These are phyloP conservation scores for Achatina immaculata DNA, from an alignment of 1,140 invertebrate species.

Conservation along the genomic window DNA sequence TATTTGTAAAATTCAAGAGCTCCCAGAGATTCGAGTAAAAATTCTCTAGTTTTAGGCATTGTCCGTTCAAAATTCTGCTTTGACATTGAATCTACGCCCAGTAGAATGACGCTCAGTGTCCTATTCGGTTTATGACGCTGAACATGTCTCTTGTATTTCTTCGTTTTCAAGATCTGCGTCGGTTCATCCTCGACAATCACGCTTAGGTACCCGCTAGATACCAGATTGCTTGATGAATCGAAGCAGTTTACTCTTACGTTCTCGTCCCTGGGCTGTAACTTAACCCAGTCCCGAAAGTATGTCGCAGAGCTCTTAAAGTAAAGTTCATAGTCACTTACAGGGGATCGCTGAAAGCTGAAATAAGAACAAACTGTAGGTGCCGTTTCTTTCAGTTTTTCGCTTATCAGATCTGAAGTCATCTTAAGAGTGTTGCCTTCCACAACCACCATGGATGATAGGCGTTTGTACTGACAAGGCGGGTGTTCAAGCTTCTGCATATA, in stretches of 20 bases:
- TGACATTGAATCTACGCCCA: slow-evolving; percentile 88
- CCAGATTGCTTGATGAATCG: neutral
- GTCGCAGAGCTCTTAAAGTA: no score
- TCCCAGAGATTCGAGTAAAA: slow-evolving; percentile 66
- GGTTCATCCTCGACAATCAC: neutral
- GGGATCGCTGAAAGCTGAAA: no score
- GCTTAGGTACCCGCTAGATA: neutral
- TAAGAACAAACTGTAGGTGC: no score
- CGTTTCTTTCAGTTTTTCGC: no score
- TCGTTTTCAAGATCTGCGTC: neutral
- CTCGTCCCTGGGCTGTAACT: neutral
- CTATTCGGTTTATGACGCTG: neutral
- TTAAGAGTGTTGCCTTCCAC: no score
- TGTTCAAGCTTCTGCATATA: no score
- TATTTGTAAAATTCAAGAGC: slow-evolving; percentile 47
- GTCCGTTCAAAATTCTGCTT: slow-evolving; percentile 84
- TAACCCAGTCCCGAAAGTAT: neutral
- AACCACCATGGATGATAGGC: no score
- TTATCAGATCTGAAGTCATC: no score
- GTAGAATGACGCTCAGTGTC: slow-evolving; percentile 75
- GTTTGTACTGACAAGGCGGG: no score
- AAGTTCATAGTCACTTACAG: no score
- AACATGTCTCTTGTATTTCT: neutral
- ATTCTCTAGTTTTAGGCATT: slow-evolving; percentile 79
- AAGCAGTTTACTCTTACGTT: neutral